Evolutionary conservation across 2,797 vertebrate species (phyloP), one percentile per base, ranked within the genome.

Genomic region (Delichon dasypus): DNA sequence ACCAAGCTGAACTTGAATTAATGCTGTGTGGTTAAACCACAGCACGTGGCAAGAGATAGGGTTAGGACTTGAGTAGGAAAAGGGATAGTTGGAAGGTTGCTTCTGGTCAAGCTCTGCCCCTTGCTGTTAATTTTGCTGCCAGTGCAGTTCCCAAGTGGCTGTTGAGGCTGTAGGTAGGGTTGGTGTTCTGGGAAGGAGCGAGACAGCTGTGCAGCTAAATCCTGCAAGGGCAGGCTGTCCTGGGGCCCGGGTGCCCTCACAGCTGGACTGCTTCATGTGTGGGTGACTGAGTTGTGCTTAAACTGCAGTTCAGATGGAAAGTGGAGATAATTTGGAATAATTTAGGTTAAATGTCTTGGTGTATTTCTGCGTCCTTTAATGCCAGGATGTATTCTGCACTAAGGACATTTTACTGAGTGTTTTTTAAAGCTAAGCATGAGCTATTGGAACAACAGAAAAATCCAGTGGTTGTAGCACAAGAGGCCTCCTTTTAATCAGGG

Each of bases 191-290:
- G 65, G 50, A 82, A 72, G 10, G 74, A 55, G 73, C 68, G 30
- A 53, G 15, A 27, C 48, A 45, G 32, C 13, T 57, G 23, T 54
- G 15, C 58, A 72, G 53, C 50, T 83, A 30, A 77, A 16, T 50
- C 36, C 62, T 90, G 36, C 51, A 29, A 51, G 44, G 29, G 29
- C 36, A 36, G 40, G 7, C 26, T 94, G 71, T 72, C 26, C 19
- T 42, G 51, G 67, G n/a, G 10, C 30, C 27, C 15, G 17, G 47
- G 9, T 51, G 48, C 48, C 5, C 3, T 34, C 32, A 8, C 0
- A 1, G 48, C 17, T 74, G 29, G 45, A 10, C 23, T 67, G 45
- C 48, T 88, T 65, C 0, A 0, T 13, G 12, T 34, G 5, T n/a
- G 30, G 34, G 15, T 60, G 68, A 47, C 64, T 51, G 42, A 65